Base-by-base conservation (phyloP, 2,888 invertebrate species). In the Pterobdella sp. region DNA sequence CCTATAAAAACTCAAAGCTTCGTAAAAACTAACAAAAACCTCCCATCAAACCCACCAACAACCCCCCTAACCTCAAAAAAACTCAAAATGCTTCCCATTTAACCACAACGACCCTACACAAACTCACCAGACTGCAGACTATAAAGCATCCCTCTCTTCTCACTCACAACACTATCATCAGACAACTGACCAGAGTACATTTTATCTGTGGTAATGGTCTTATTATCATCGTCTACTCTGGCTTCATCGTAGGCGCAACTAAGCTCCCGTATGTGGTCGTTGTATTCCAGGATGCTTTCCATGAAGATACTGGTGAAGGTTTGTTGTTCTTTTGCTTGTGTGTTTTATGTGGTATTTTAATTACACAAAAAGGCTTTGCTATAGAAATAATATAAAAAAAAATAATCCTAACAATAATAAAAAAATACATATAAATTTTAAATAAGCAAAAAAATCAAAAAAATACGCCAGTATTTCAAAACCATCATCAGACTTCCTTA, bases 241-340 rank as follows among this genome's bases (percentile, higher is more conserved):
- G n/a, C 76, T 52, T 75, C 75, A 75, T 83, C 90, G 79, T 91
- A 90, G 78, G 89, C 87, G 75, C 89, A 87, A 81, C 92, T 93
- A 36, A 94, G 85, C 42, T 88, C 87, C 65, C 90, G 86, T 71
- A 95, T 88, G 7, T 91, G 88, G 74, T 89, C 89, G 79, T 89
- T 88, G 85, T 94, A 94, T 36, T 80, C 75, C 72, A 85, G 76
- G 65, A 79, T 76, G 63, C 81, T 79, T 75, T 84, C 84, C 81
- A 84, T 83, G 76, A 83, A 82, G 72, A 83, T 82, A 65, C 84
- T 84, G 77, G 66, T 3, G 74, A n/a, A n/a, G n/a, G n/a, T n/a
- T n/a, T n/a, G n/a, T n/a, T n/a, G n/a, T n/a, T n/a, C n/a, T n/a
- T n/a, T n/a, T 42, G 67, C 31, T 2, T 18, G n/a, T 63, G 31